These are phyloP conservation scores for Melanotaenia trifasciata DNA, from an alignment of 2,797 vertebrate species.

Conservation along the genomic window DNA sequence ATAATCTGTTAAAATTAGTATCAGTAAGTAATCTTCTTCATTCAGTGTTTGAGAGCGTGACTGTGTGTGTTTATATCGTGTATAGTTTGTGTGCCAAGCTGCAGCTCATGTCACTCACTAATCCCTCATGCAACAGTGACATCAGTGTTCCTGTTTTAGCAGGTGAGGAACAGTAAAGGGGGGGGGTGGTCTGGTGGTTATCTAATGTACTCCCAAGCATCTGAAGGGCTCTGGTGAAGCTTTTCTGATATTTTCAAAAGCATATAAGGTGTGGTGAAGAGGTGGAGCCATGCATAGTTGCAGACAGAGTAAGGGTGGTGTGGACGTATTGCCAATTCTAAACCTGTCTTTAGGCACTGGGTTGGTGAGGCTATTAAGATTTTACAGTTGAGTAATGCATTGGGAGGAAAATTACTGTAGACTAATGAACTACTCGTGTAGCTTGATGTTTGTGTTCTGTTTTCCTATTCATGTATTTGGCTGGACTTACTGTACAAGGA, in stretches of 20 bases:
- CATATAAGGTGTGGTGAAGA: conserved; percentile 45
- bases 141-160: conserved; percentile 81
- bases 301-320: conserved; percentile 26
- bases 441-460: conserved; percentile 31
- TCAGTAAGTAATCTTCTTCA: conserved; percentile 21
- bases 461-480: conserved; percentile 49
- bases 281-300: conserved; percentile 31
- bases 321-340: conserved; percentile 48
- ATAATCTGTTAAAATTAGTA: conserved; percentile 12
- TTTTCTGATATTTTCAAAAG: conserved; percentile 61
- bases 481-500: conserved; percentile 29
- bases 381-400: conserved; percentile 42
- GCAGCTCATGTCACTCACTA: conserved; percentile 70
- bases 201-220: conserved; percentile 58
- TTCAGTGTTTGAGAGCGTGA: conserved; percentile 22
- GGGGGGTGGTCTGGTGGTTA: conserved; percentile 57
- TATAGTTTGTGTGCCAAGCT: conserved; percentile 57
- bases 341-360: conserved; percentile 46
- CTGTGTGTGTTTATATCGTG: conserved; percentile 45
- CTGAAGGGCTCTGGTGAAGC: conserved; percentile 44
- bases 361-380: conserved; percentile 48
- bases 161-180: conserved; percentile 57
- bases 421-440: conserved; percentile 38
- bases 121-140: conserved; percentile 77
- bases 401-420: conserved; percentile 33